Evolutionary conservation across 2,797 vertebrate species (phyloP).

Genomic region (Sylvilagus floridanus): DNA sequence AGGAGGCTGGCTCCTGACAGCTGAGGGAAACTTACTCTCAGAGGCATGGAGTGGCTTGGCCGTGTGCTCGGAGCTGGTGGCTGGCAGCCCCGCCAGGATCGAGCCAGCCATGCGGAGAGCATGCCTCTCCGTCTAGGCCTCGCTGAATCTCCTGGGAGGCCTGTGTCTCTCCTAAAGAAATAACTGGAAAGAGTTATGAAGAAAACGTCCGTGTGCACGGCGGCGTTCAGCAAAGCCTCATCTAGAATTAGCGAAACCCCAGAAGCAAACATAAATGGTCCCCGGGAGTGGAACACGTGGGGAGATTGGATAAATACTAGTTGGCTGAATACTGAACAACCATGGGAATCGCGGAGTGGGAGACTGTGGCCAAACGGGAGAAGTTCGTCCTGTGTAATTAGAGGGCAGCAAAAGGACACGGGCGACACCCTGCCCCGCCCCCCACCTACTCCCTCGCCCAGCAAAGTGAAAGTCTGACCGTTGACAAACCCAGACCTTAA

Average conservation of each 20-base stretch:
- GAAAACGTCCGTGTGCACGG: background rate
- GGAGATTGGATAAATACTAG: background rate
- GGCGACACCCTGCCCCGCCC: background rate
- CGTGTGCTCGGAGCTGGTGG: background rate
- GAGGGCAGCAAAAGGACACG: background rate
- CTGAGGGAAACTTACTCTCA: background rate
- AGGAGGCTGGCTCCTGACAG: background rate
- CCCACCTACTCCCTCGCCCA: fast-evolving
- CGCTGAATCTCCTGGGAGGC: background rate
- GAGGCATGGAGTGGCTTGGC: background rate
- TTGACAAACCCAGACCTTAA: slow-evolving; percentile 13
- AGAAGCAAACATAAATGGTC: background rate
- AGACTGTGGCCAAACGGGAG: background rate
- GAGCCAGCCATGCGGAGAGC: background rate
- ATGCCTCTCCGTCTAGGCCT: background rate
- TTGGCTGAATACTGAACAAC: slow-evolving; percentile 6
- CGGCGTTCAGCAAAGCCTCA: background rate
- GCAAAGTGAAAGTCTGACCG: slow-evolving; percentile 22
- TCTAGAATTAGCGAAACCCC: background rate
- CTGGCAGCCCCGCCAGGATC: background rate
- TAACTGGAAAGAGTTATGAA: background rate
- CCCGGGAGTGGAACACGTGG: background rate
- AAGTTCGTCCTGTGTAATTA: background rate
- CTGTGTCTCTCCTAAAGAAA: slow-evolving; percentile 17
- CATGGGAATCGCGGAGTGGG: background rate